Percentiles rank a stretch among this genome's conserved stretches.
Conservation (phyloP, 2,797 vertebrate genomes). For the Nasua narica region DNA sequence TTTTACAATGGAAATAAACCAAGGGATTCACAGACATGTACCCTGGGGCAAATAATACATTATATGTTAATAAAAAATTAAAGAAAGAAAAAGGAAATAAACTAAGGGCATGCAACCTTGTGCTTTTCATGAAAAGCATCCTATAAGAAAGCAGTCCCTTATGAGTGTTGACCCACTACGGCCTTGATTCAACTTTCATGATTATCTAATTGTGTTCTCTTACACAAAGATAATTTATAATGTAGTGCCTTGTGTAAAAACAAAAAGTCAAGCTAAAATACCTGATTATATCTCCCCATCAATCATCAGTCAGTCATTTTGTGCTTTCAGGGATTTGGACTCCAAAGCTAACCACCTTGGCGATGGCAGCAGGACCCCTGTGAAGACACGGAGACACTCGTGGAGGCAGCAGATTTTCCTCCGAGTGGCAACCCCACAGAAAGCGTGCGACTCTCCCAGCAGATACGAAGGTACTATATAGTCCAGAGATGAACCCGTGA, state of each 20-base stretch:
- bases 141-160: not conserved
- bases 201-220: not conserved
- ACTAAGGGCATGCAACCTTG: not conserved
- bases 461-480: conserved; percentile 84
- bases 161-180: not conserved
- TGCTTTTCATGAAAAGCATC: not conserved
- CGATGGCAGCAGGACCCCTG: conserved; percentile 82
- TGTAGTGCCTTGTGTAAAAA: not conserved
- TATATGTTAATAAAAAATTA: no score
- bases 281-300: not conserved
- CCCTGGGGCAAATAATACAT: no score
- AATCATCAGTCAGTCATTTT: not conserved
- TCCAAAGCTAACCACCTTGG: conserved; percentile 83
- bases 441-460: conserved; percentile 87
- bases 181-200: not conserved
- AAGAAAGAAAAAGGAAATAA: no score
- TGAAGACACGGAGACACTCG: conserved; percentile 91
- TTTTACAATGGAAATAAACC: not conserved
- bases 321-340: conserved; percentile 88
- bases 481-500: accelerated
- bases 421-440: conserved; percentile 96
- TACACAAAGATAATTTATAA: not conserved
- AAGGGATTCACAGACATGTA: no score
- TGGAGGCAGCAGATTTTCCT: conserved; percentile 99
- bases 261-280: not conserved